Base-by-base conservation (phyloP, 2,888 invertebrate species). In the Eupithecia subumbrata region DNA sequence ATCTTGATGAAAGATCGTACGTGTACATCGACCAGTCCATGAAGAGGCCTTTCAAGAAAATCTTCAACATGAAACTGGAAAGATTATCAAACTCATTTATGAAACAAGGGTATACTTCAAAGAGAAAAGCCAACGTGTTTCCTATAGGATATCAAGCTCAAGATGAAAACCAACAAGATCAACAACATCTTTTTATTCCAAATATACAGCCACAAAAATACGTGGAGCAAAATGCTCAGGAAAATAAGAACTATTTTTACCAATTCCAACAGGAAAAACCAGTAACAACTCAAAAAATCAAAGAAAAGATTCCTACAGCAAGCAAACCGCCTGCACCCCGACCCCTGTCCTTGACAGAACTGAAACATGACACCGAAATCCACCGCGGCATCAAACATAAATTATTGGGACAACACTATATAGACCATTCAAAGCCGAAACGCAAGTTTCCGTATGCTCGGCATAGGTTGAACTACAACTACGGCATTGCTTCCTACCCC, bases 1-100 rank as follows among this genome's bases (percentile, higher is more conserved):
- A 85, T 77, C 81, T 91, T 30, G 88, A 84, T 77, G 89, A 90
- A 83, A 86, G 93, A 80, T 90, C 94, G 34, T 90, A 88, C 74
- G 83, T 93, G n/a, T 90, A 84, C 69, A 84, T 91, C 37, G 90
- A 91, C 69, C 87, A 88, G 78, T 88, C 83, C 78, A 87, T 82
- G 77, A 90, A 80, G 75, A 86, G 25, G 12, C 45, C 83, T 12
- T 83, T 63, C 9, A 70, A 63, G 48, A 76, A 73, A 64, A 73
- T 75, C 45, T 73, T 25, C 14, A 68, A 70, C 43, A 67, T 75
- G 56, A 72, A 68, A 48, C 66, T 40, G 68, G 68, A 68, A 43
- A 68, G 22, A 25, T 25, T 45, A 22, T 8, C 43, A 16, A 68
- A 68, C 16, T n/a, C 43, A 8, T 68, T 43, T 40, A 11, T 14